A percentile compares a stretch with the other conserved stretches of the same genome.
phyloP scores from a whole-genome alignment of 1,140 invertebrate species.

The Drosophila lacteicornis region DNA sequence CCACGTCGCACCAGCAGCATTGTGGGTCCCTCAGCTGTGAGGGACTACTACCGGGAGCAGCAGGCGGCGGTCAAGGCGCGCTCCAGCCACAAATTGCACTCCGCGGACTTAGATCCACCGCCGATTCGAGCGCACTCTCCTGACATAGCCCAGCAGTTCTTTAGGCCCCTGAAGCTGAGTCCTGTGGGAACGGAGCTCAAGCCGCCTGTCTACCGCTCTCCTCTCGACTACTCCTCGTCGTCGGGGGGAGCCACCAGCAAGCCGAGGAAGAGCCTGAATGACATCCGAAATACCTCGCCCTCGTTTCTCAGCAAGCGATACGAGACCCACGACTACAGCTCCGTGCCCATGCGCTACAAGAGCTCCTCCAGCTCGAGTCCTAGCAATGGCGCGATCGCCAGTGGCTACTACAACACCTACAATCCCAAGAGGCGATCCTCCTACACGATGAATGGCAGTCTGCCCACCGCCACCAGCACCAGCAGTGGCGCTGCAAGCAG shows the following conservation, averaged over 20 bases:
- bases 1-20: slow-evolving; percentile 87
- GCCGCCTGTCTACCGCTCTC: slow-evolving; percentile 76
- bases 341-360: slow-evolving; percentile 74
- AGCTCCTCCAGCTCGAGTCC: slow-evolving; percentile 77
- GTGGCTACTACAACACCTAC: slow-evolving; percentile 79
- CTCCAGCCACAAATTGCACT: slow-evolving; percentile 68
- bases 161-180: slow-evolving; percentile 76
- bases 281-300: slow-evolving; percentile 78
- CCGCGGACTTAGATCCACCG: slow-evolving; percentile 28
- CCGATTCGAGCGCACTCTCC: slow-evolving; percentile 64
- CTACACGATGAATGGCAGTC: slow-evolving; percentile 71
- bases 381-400: slow-evolving; percentile 62
- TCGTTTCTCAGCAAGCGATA: slow-evolving; percentile 74
- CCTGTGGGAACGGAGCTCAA: slow-evolving; percentile 80
- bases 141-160: slow-evolving; percentile 80
- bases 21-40: slow-evolving; percentile 85
- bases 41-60: slow-evolving; percentile 83
- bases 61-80: slow-evolving; percentile 72
- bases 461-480: slow-evolving; percentile 43
- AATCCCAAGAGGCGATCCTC: slow-evolving; percentile 82
- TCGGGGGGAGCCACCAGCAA: slow-evolving; percentile 59
- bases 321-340: slow-evolving; percentile 65
- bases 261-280: slow-evolving; percentile 80
- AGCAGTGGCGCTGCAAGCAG: slow-evolving; percentile 45
- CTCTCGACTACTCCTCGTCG: slow-evolving; percentile 60